Evolutionary conservation across 2,888 invertebrate species (phyloP), one percentile per base, ranked within the genome.

Genomic region (Melanotus villosus): DNA sequence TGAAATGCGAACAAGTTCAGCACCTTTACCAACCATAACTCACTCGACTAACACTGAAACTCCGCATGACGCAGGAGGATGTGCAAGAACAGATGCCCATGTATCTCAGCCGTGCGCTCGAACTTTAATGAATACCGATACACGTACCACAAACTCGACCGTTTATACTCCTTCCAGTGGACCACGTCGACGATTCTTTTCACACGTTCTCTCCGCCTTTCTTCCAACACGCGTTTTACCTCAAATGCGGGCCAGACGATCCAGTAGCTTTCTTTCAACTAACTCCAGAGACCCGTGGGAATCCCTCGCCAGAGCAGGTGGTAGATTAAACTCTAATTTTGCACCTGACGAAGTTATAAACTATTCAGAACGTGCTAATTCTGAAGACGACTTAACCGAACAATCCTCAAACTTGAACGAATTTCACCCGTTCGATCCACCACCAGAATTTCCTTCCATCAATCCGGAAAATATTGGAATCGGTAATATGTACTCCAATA

Each of bases 401-500:
- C 67, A 69, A 16, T 23, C 62, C 5, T 21, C 63, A 18, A 64
- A 30, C 12, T 59, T 57, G 18, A 70, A 47, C 60, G 66, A 65
- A 47, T 80, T 74, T 65, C 80, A 76, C 72, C 78, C 77, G n/a
- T 80, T 76, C 69, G 79, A 81, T 71, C 79, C 80, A 12, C 78
- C 80, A 12, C 77, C 80, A 5, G 78, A 78, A 58, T 68, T 78
- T 18, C 75, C 77, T 16, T 68, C 76, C 1, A 78, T 81, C 6
- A 78, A 80, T 73, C 78, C 80, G 2, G 82, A 82, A 62, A 78
- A 80, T 65, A 79, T 78, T 21, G 80, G 80, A 21, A 81, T 84
- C 54, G 80, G 81, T 7, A 79, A 78, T 63, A 83, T 83, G 81
- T 84, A 84, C 66, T 80, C 82, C 9, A 83, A 83, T 63, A 84